Evolutionary conservation across 2,888 invertebrate species (phyloP), one percentile per base, ranked within the genome.

Genomic region (Torymus tubicola): DNA sequence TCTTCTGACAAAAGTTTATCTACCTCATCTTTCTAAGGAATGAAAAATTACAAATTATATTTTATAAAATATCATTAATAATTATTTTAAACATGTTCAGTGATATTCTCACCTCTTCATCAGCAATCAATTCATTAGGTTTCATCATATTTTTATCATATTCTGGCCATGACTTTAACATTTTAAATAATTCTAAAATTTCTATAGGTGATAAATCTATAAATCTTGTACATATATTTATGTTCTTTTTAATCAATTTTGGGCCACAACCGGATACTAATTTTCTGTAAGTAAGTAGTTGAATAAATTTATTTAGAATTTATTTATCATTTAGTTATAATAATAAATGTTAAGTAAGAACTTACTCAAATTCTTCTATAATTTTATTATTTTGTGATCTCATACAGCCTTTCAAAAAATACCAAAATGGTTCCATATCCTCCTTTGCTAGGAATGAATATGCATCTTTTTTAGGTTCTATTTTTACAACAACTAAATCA

Each of bases 341-440:
- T 58, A 13, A 73, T 31, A 31, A 12, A 24, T 57, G 68, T 68
- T 63, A 74, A 63, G 24, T 71, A 42, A 63, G 24, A 81, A 93
- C 94, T 93, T 91, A 95, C 96, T 96, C 96, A 82, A 96, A 87
- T 88, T 93, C 93, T 13, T 95, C 95, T 88, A 96, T 95, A 12
- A 96, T 91, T 85, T 92, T 92, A 69, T 92, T 93, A 11, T 91
- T 91, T 74, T 94, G 93, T 53, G 93, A 93, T 67, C 93, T 91
- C 88, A 94, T 93, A 85, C 94, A 93, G 75, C 94, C 93, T 84
- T 92, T 93, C 13, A 95, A 91, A 87, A 96, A 96, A 89, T 93
- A 94, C 93, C 94, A 95, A 55, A 96, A 92, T 0, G 93, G 91
- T 58, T 93, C 92, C 58, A 95, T 87, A 86, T 95, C 92, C 52